Evolutionary conservation across 2,113 vertebrate species (phyloP).

Genomic region (Sialia sialis): DNA sequence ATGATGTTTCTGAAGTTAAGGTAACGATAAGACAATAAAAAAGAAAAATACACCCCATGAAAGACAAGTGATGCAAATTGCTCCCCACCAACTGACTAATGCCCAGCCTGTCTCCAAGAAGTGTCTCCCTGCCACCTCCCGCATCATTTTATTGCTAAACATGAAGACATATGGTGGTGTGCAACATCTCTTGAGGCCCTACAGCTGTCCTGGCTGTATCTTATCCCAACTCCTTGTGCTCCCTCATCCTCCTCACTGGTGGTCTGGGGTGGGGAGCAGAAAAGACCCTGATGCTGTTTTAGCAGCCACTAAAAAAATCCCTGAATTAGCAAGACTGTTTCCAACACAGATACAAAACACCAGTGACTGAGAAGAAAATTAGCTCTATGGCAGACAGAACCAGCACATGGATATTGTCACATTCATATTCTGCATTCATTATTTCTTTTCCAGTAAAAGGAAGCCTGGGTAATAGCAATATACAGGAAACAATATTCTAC

Average conservation of each 20-base stretch:
- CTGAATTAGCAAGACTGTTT: neutral
- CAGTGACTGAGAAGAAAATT: neutral
- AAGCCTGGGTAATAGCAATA: neutral
- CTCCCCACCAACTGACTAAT: accelerated
- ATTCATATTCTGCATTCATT: neutral
- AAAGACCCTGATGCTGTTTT: accelerated
- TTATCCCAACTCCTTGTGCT: neutral
- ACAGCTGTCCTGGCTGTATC: neutral
- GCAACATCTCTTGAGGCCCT: no score
- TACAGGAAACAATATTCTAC: neutral
- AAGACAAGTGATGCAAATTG: neutral
- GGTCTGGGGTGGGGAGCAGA: accelerated
- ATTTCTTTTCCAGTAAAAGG: neutral
- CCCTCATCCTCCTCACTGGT: accelerated
- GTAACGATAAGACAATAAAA: accelerated
- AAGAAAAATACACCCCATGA: neutral
- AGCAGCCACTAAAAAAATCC: neutral
- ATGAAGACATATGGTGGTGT: accelerated
- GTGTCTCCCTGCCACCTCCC: accelerated
- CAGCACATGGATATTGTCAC: neutral
- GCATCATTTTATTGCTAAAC: neutral
- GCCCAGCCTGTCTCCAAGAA: neutral
- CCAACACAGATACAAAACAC: neutral
- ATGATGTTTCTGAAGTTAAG: neutral
- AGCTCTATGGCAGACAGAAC: neutral